phyloP scores from a whole-genome alignment of 2,888 invertebrate species.

The Xanthia icteritia region DNA sequence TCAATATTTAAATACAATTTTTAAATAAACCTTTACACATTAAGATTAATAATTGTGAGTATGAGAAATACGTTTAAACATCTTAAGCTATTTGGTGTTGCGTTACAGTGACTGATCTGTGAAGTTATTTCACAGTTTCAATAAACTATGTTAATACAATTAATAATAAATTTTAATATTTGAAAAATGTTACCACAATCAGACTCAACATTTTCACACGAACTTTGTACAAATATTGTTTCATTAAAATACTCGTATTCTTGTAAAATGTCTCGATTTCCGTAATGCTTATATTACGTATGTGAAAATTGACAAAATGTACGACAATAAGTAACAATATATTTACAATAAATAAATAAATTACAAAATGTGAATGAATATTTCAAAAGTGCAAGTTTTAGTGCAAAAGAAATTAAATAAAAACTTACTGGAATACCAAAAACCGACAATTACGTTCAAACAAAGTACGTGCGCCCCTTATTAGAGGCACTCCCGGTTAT shows the following conservation, averaged over 20 bases:
- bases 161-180: constrained; percentile 75
- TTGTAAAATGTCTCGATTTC: constrained; percentile 68
- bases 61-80: constrained; percentile 71
- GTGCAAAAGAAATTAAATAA: constrained; percentile 68
- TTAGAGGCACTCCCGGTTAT: constrained; percentile 79
- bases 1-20: constrained; percentile 16
- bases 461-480: constrained; percentile 88
- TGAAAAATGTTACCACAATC: constrained; percentile 82
- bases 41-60: constrained; percentile 68
- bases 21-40: constrained; percentile 46
- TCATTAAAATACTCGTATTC: constrained; percentile 76
- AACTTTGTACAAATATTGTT: constrained; percentile 86
- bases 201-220: constrained; percentile 86
- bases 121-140: constrained; percentile 77
- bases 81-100: constrained; percentile 88
- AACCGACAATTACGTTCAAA: constrained; percentile 76
- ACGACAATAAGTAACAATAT: constrained; percentile 71
- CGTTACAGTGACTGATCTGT: constrained; percentile 84
- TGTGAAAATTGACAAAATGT: constrained; percentile 86
- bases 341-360: constrained; percentile 76
- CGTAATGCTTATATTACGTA: constrained; percentile 83
- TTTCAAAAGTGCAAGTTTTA: constrained; percentile 70
- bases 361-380: constrained; percentile 66
- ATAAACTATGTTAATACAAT: constrained; percentile 77
- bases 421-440: constrained; percentile 63